Evolutionary conservation across 2,113 vertebrate species (phyloP), one percentile per base, ranked within the genome.

Genomic region (Dendrocopos noguchii): DNA sequence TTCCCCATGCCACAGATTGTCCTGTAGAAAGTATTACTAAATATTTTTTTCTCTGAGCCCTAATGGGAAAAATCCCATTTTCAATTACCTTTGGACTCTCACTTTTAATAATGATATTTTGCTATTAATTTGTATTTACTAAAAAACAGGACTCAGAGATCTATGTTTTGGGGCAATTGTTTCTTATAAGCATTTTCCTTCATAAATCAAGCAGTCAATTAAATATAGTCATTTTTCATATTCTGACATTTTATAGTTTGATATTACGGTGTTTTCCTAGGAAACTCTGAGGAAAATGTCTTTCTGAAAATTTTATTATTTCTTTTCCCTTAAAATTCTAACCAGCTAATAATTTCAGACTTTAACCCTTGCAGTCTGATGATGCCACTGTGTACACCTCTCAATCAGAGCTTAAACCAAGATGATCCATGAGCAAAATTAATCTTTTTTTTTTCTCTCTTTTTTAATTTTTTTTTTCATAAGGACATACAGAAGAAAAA

Each of bases 111-210:
- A 67, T 90, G 33, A 64, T 66, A 57, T 61, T 85, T 66, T 7
- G 3, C 53, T 87, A 73, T 70, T 87, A 71, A 73, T 87, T 87
- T 84, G 19, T 85, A 92, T 93, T 70, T 64, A 73, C 74, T 81
- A 31, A 79, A 91, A 84, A 92, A 55, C 13, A 83, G 39, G 28
- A 81, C 67, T 94, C 29, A 33, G 34, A 84, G 21, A 80, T 53
- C 28, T 80, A 7, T 82, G 22, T 84, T 95, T 61, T 60, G 75
- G 28, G 21, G 18, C 55, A 88, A 39, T 39, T 39, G 31, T 42
- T 61, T 87, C 64, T 46, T 71, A 39, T 36, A 85, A 73, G 4
- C 19, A 13, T 80, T 90, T 94, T 50, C 31, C 25, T 84, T 90
- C 84, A 50, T 52, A 90, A 92, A 94, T 71, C 22, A 94, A 71